Base-by-base conservation (phyloP, 2,888 invertebrate genomes). In the Lycia hirtaria region DNA sequence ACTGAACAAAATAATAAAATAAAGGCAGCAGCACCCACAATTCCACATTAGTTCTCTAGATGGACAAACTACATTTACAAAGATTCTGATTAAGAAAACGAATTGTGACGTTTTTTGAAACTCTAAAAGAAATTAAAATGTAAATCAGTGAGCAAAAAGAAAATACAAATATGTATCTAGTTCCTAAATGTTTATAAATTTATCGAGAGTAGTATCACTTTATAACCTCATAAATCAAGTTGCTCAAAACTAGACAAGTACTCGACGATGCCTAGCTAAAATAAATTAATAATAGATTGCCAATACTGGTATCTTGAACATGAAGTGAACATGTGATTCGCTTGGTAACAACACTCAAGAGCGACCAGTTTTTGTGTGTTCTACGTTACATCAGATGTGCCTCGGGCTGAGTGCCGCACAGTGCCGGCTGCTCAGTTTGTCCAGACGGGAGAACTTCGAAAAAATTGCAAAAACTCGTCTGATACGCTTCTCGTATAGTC, bases 321-420 rank as follows among this genome's bases (percentile, higher is more conserved):
- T 53, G 57, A 43, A 53, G 41, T 47, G 49, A 49, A 32, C 59
- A 53, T 51, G 56, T 56, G 60, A 49, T 44, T 72, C 60, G 73
- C 67, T 71, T 75, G 66, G 77, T 74, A 78, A 81, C 78, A 65
- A 71, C 73, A 73, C 65, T 81, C 83, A 82, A 83, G 83, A 80
- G 79, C 77, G 82, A 82, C 85, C 74, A 84, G 83, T 85, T 86
- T 85, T 85, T 85, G 74, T 72, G 71, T 55, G 56, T 57, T 63
- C 68, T 67, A 67, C 68, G 78, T 80, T 83, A 83, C 80, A 81
- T 82, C 80, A 81, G 76, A 78, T 75, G 70, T 71, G 72, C 69
- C 71, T 56, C 69, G 49, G 68, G 71, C 75, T 6, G 9, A n/a
- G 35, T 24, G 50, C 24, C 17, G 26, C 43, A 51, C 24, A 41